Base-by-base conservation (phyloP, 2,888 invertebrate genomes). In the Bugula neritina region DNA sequence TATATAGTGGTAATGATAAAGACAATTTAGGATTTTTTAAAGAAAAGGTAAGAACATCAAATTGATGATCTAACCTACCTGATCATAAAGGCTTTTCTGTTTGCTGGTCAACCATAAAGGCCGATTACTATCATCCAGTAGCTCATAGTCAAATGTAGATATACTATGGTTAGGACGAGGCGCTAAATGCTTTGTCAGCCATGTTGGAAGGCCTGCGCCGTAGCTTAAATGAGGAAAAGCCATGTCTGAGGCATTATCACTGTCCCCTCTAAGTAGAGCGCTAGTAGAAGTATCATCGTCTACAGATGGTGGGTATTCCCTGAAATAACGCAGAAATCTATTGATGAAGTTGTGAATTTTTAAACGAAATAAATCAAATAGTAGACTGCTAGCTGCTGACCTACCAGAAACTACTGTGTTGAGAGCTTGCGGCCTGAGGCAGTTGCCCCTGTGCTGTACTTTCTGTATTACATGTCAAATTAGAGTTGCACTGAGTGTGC, bases 301-400 rank as follows among this genome's bases (percentile, higher is more conserved):
- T 13, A 63, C 5, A 31, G 63, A 31, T 13, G 63, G 63, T 3
- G 63, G 63, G n/a, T 63, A 63, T 10, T 63, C 63, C n/a, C 63
- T 63, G n/a, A 3, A 55, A 43, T 43, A 17, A 43, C n/a, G n/a
- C n/a, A n/a, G n/a, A n/a, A n/a, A n/a, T n/a, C n/a, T n/a, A n/a
- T n/a, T n/a, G n/a, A n/a, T n/a, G n/a, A n/a, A n/a, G n/a, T n/a
- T n/a, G n/a, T n/a, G n/a, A n/a, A n/a, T n/a, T n/a, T n/a, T n/a
- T n/a, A n/a, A n/a, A n/a, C n/a, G n/a, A n/a, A n/a, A n/a, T n/a
- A n/a, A n/a, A n/a, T n/a, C n/a, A n/a, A n/a, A n/a, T n/a, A n/a
- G n/a, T n/a, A n/a, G n/a, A n/a, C n/a, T n/a, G n/a, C n/a, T n/a
- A n/a, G n/a, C n/a, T n/a, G n/a, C n/a, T n/a, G n/a, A n/a, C n/a